phyloP scores from a whole-genome alignment of 2,888 invertebrate species.

The Drosophila neonasuta region DNA sequence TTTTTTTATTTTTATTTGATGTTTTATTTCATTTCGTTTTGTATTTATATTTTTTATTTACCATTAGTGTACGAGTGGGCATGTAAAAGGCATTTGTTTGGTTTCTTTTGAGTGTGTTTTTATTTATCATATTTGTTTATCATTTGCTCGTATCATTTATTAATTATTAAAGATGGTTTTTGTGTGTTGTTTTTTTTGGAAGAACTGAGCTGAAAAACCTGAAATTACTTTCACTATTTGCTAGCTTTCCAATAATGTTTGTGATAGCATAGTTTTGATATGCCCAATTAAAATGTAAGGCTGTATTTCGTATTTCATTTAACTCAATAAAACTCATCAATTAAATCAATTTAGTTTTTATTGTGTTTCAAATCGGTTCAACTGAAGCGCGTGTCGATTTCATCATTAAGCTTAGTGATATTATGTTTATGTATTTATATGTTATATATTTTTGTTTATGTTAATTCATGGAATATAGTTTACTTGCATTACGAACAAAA shows the following conservation, averaged over 20 bases:
- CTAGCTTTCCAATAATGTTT: conserved; percentile 39
- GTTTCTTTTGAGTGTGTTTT: conserved; percentile 58
- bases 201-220: conserved; percentile 72
- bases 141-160: conserved; percentile 32
- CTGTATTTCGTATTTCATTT: conserved; percentile 18
- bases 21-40: conserved; percentile 28
- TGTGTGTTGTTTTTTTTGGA: conserved; percentile 44
- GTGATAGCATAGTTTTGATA: conserved; percentile 49
- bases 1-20: conserved; percentile 16
- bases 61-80: conserved; percentile 74
- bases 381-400: conserved; percentile 61
- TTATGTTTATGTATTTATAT: conserved; percentile 46
- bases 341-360: conserved; percentile 35
- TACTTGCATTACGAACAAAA: conserved; percentile 58
- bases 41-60: conserved; percentile 12
- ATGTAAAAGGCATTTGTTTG: conserved; percentile 79
- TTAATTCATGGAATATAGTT: conserved; percentile 58
- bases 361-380: conserved; percentile 51
- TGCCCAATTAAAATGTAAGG: conserved; percentile 50
- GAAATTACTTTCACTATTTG: conserved; percentile 56
- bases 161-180: conserved; percentile 39
- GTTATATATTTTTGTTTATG: conserved; percentile 43
- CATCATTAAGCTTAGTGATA: conserved; percentile 67
- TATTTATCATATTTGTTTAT: conserved; percentile 13
- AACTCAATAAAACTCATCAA: conserved; percentile 32